These are phyloP conservation scores for Liasis olivaceus DNA, from an alignment of 2,797 vertebrate genomes.

Conservation along the genomic window DNA sequence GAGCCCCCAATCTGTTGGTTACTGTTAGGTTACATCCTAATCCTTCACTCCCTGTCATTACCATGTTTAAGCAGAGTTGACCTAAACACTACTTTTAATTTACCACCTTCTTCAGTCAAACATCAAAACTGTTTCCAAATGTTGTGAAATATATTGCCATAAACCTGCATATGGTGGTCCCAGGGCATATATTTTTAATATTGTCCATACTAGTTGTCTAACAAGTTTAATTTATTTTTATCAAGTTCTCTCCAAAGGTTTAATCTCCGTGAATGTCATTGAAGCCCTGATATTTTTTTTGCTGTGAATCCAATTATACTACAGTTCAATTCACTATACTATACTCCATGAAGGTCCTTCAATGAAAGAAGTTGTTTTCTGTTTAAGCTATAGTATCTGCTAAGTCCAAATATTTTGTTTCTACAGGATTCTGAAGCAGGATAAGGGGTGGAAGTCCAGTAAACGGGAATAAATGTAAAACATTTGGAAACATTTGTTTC, in stretches of 20 bases:
- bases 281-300: neutral
- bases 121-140: neutral
- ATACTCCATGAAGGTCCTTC: neutral
- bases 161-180: neutral
- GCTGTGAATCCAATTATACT: neutral
- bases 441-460: slow-evolving; percentile 42
- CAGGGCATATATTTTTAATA: neutral
- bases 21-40: neutral
- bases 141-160: neutral
- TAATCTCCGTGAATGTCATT: neutral
- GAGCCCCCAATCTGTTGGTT: neutral
- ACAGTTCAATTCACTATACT: neutral
- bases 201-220: neutral
- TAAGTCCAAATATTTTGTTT: slow-evolving; percentile 43
- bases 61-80: neutral
- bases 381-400: neutral
- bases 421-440: slow-evolving; percentile 47
- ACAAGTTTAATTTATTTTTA: neutral
- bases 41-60: neutral
- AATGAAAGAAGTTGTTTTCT: neutral
- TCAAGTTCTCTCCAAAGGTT: neutral
- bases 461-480: slow-evolving; percentile 49
- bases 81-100: neutral
- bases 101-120: neutral
- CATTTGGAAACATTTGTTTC: slow-evolving; percentile 61